Conservation (phyloP, 2,113 vertebrate genomes). For the Xiphias gladius region DNA sequence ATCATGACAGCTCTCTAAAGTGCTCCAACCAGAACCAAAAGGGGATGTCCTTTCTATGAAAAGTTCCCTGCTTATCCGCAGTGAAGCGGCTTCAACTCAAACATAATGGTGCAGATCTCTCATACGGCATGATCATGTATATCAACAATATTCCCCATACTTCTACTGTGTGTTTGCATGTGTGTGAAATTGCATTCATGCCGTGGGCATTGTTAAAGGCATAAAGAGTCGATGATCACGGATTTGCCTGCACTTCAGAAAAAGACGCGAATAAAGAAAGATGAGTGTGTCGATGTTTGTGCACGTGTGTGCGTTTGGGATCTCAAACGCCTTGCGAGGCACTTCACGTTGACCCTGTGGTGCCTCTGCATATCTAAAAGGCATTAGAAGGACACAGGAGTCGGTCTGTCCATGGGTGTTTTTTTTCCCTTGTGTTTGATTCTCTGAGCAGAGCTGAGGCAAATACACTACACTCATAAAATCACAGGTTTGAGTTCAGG, state of each 20-base stretch:
- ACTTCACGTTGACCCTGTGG: slow-evolving; percentile 70
- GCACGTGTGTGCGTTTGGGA: slow-evolving; percentile 44
- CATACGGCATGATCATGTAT: slow-evolving; percentile 42
- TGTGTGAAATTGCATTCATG: slow-evolving; percentile 61
- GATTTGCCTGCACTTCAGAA: slow-evolving; percentile 73
- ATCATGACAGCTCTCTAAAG: not conserved
- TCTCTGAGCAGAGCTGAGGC: slow-evolving; percentile 13
- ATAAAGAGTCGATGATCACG: slow-evolving; percentile 76
- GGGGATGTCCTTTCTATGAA: not conserved
- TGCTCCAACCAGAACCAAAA: not conserved
- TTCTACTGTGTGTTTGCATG: slow-evolving; percentile 26
- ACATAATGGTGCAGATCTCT: slow-evolving; percentile 48
- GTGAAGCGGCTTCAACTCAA: slow-evolving; percentile 15
- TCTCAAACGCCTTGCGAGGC: slow-evolving; percentile 44
- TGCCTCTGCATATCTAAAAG: slow-evolving; percentile 73
- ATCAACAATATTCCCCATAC: not conserved
- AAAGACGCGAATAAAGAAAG: slow-evolving; percentile 60
- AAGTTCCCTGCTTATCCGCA: not conserved
- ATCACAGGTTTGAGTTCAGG: not conserved
- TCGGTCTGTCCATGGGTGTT: slow-evolving; percentile 24
- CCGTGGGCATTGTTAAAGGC: slow-evolving; percentile 68
- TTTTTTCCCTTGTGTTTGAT: not conserved
- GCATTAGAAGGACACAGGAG: slow-evolving; percentile 57
- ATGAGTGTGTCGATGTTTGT: slow-evolving; percentile 70
- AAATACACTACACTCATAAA: not conserved